These are phyloP conservation scores for Cantharis nigra DNA, from an alignment of 2,888 invertebrate genomes.

Conservation along the genomic window DNA sequence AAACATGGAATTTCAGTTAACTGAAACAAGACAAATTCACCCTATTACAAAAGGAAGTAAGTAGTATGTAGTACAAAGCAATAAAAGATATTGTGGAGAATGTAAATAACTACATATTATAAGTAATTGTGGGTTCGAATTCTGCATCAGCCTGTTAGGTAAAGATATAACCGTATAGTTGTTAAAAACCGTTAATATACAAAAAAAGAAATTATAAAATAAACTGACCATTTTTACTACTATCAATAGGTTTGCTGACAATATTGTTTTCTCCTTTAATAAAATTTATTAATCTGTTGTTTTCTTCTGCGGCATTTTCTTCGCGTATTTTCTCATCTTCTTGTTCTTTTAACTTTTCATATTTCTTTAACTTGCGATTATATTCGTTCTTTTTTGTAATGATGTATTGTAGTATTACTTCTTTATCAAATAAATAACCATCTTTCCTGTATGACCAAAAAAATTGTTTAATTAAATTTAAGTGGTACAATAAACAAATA, in stretches of 20 bases:
- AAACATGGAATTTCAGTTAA: too few species aligned
- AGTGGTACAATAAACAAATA: constrained; percentile 31
- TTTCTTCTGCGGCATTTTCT: constrained; percentile 72
- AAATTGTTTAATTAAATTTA: constrained; percentile 9
- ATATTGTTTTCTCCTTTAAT: constrained; percentile 83
- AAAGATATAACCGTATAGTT: too few species aligned
- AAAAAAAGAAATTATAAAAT: background rate
- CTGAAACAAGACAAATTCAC: too few species aligned
- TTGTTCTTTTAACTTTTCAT: constrained; percentile 82
- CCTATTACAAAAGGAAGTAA: too few species aligned
- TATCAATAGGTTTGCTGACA: constrained; percentile 58
- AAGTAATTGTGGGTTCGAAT: too few species aligned
- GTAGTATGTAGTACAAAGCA: too few species aligned
- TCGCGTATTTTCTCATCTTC: constrained; percentile 74
- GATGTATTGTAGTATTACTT: constrained; percentile 93
- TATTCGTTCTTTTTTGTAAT: constrained; percentile 93
- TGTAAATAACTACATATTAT: too few species aligned
- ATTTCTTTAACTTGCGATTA: constrained; percentile 87
- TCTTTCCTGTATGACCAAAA: constrained; percentile 61
- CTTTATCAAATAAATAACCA: constrained; percentile 95
- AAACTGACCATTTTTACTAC: constrained; percentile 47
- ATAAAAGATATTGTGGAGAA: too few species aligned
- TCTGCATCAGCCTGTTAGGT: too few species aligned
- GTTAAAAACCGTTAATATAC: too few species aligned
- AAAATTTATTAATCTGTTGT: constrained; percentile 77